Conservation (phyloP, 2,113 vertebrate genomes). For the Capricornis sumatraensis region DNA sequence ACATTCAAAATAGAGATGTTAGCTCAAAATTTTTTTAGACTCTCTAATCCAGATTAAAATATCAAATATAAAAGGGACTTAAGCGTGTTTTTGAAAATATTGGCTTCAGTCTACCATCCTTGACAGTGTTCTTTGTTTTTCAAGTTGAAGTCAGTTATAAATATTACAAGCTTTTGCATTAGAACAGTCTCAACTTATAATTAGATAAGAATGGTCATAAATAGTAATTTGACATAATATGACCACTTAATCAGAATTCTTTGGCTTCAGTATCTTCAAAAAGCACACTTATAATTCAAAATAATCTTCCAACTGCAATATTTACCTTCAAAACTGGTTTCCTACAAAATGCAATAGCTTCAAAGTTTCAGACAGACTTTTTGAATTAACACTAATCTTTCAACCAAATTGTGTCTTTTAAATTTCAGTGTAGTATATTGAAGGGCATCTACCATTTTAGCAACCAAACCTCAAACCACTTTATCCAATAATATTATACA, state of each 20-base stretch:
- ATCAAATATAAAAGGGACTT: constrained; percentile 22
- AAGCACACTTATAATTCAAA: constrained; percentile 3
- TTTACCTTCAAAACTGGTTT: constrained; percentile 21
- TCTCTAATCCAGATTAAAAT: constrained; percentile 9
- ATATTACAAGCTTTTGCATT: constrained; percentile 1
- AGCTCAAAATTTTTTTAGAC: constrained; percentile 60
- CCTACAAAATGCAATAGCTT: constrained; percentile 27
- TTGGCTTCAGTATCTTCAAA: constrained; percentile 3
- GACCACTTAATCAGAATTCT: not conserved
- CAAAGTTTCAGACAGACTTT: not conserved
- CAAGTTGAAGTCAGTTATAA: not conserved
- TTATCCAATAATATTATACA: constrained; percentile 47
- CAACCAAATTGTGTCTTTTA: constrained; percentile 22
- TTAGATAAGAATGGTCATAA: constrained; percentile 14
- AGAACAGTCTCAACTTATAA: not conserved
- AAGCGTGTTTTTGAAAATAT: not conserved
- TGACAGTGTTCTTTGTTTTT: constrained; percentile 52
- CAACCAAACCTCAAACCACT: constrained; percentile 75
- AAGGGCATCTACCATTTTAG: constrained; percentile 38
- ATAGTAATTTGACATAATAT: not conserved
- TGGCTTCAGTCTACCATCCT: constrained; percentile 23
- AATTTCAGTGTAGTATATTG: constrained; percentile 10
- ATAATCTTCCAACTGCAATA: constrained; percentile 19
- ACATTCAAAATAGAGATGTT: constrained; percentile 52
- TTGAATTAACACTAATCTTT: constrained; percentile 13